Evolutionary conservation across 2,113 vertebrate genomes (phyloP).

Genomic region (Macroglossus sobrinus): DNA sequence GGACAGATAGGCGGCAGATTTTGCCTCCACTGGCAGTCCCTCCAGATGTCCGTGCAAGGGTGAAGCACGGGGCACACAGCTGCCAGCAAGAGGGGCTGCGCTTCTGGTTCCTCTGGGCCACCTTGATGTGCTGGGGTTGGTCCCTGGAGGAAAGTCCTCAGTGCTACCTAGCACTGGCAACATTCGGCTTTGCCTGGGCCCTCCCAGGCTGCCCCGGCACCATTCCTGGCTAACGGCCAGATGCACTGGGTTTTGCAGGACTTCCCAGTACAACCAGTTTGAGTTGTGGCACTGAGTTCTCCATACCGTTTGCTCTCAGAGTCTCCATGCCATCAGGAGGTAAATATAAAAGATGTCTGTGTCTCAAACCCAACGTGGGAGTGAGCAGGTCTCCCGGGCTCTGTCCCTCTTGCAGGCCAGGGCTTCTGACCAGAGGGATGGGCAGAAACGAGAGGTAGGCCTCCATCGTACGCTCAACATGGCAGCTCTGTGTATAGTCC

Average conservation of each 20-base stretch:
- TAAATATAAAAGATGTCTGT: constrained; percentile 78
- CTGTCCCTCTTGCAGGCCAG: constrained; percentile 59
- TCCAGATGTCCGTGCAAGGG: background rate
- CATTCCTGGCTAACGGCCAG: background rate
- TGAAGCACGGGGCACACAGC: background rate
- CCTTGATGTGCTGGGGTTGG: constrained; percentile 40
- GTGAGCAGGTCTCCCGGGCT: constrained; percentile 69
- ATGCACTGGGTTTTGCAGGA: constrained; percentile 59
- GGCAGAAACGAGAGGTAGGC: constrained; percentile 89
- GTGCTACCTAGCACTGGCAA: constrained; percentile 31
- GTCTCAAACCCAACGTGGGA: constrained; percentile 83
- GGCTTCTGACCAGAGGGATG: constrained; percentile 74
- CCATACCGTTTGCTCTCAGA: constrained; percentile 62
- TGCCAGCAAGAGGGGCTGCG: constrained; percentile 28
- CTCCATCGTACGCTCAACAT: constrained; percentile 75
- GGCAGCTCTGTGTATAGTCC: constrained; percentile 79
- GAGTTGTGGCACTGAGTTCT: constrained; percentile 74
- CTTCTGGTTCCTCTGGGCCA: constrained; percentile 45
- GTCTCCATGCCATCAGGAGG: constrained; percentile 79
- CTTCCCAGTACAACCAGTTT: constrained; percentile 68
- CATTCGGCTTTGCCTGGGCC: constrained; percentile 49
- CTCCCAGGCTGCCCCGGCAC: constrained; percentile 47
- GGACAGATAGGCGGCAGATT: constrained; percentile 52
- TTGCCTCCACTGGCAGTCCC: constrained; percentile 43
- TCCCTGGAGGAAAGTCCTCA: constrained; percentile 63